Evolutionary conservation across 2,797 vertebrate species (phyloP).

Genomic region (Chaenodraco wilsoni): DNA sequence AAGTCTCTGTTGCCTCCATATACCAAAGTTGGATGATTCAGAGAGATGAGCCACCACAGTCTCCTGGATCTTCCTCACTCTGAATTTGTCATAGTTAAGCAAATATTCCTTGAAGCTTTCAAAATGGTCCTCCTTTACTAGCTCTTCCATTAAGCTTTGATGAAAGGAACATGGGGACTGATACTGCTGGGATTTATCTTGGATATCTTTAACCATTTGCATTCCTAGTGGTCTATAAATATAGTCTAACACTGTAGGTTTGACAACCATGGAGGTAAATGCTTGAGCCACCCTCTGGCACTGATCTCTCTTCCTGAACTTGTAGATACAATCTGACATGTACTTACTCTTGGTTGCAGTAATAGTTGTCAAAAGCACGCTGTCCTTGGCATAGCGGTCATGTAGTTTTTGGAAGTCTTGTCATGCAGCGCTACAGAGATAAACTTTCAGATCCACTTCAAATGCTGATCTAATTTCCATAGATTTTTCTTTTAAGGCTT

Average conservation of each 20-base stretch:
- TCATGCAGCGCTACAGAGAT: constrained; percentile 76
- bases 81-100: constrained; percentile 65
- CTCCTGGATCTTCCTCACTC: constrained; percentile 68
- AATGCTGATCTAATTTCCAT: constrained; percentile 71
- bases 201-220: constrained; percentile 71
- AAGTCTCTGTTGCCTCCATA: constrained; percentile 69
- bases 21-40: constrained; percentile 50
- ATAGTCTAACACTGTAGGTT: constrained; percentile 73
- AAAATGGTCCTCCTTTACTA: constrained; percentile 76
- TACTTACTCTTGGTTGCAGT: constrained; percentile 63
- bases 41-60: constrained; percentile 65
- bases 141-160: constrained; percentile 70
- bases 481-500: constrained; percentile 63
- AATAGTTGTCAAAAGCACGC: constrained; percentile 58
- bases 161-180: constrained; percentile 69
- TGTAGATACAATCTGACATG: constrained; percentile 72
- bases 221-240: constrained; percentile 69
- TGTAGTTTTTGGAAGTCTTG: constrained; percentile 79
- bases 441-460: constrained; percentile 81
- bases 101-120: constrained; percentile 75
- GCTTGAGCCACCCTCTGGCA: constrained; percentile 71
- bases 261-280: constrained; percentile 74
- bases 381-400: constrained; percentile 70
- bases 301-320: constrained; percentile 78
- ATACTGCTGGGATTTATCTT: constrained; percentile 48